Percentiles rank a stretch among this genome's conserved stretches.
phyloP scores from a whole-genome alignment of 2,797 vertebrate genomes.

The Lagodon rhomboides region DNA sequence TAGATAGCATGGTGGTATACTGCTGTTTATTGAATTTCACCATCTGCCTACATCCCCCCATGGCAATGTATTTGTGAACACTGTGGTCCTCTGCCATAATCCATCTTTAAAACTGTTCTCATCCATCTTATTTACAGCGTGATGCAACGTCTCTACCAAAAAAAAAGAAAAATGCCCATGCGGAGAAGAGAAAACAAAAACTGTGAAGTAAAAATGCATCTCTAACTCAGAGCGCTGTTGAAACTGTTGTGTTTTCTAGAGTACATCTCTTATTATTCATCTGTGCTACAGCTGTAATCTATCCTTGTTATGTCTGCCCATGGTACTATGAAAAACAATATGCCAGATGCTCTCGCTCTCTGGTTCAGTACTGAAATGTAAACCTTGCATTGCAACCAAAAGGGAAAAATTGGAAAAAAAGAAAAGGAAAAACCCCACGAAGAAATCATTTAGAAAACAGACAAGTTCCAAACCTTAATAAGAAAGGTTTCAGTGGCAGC shows the following conservation, averaged over 20 bases:
- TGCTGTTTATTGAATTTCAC: conserved; percentile 12
- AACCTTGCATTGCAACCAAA: neutral
- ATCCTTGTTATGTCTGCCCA: conserved; percentile 33
- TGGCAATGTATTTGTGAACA: conserved; percentile 3
- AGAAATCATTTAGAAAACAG: conserved; percentile 9
- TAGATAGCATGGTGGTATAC: neutral
- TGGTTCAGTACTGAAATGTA: neutral
- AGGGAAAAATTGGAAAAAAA: neutral
- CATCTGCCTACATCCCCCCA: neutral
- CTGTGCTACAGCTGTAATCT: conserved; percentile 23
- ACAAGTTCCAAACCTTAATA: conserved; percentile 27
- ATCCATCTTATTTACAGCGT: conserved; percentile 33
- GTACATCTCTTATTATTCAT: conserved; percentile 24
- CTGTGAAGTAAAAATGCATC: neutral
- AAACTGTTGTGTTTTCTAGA: conserved; percentile 10
- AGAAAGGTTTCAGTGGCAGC: conserved; percentile 23
- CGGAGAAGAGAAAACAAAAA: conserved; percentile 6
- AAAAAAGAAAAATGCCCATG: neutral
- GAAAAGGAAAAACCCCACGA: neutral
- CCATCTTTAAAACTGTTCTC: conserved; percentile 37
- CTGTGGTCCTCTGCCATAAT: conserved; percentile 11
- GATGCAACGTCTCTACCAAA: conserved; percentile 13
- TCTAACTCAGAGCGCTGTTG: neutral
- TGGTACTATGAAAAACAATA: conserved; percentile 15
- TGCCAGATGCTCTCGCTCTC: conserved; percentile 20